These are phyloP conservation scores for Papilio aristodemus DNA, from an alignment of 1,140 invertebrate genomes.

Conservation along the genomic window DNA sequence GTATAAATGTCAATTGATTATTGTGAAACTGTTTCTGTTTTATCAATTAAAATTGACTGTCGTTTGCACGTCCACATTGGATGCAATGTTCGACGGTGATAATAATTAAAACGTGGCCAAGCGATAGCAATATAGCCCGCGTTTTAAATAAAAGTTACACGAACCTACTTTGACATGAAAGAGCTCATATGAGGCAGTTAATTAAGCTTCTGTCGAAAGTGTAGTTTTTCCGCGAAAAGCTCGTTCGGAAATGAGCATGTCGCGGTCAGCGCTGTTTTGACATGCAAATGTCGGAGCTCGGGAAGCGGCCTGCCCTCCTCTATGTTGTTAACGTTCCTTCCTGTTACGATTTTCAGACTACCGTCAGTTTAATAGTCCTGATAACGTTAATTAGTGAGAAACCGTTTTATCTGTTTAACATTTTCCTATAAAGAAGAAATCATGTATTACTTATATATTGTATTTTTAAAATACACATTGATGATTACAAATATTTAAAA, in stretches of 20 bases:
- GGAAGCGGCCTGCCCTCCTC: slow-evolving; percentile 29
- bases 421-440: background rate
- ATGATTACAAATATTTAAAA: no score
- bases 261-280: slow-evolving; percentile 62
- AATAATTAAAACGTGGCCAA: slow-evolving; percentile 36
- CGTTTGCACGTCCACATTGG: slow-evolving; percentile 10
- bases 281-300: slow-evolving; percentile 61
- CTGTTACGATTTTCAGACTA: slow-evolving; percentile 23
- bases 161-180: slow-evolving; percentile 32
- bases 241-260: slow-evolving; percentile 64
- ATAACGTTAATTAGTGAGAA: slow-evolving; percentile 9
- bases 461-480: background rate
- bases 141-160: slow-evolving; percentile 36
- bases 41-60: slow-evolving; percentile 16
- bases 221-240: slow-evolving; percentile 51
- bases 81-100: slow-evolving; percentile 6
- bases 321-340: slow-evolving; percentile 25
- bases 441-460: background rate
- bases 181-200: slow-evolving; percentile 37
- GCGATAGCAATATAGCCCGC: slow-evolving; percentile 22
- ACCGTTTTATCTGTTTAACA: background rate
- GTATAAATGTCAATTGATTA: background rate
- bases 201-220: slow-evolving; percentile 45
- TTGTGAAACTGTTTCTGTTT: slow-evolving; percentile 1
- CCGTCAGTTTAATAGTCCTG: slow-evolving; percentile 6